These are phyloP conservation scores for Virgularia gustaviana DNA, from an alignment of 92 coral and sea anemone genomes.

Conservation along the genomic window DNA sequence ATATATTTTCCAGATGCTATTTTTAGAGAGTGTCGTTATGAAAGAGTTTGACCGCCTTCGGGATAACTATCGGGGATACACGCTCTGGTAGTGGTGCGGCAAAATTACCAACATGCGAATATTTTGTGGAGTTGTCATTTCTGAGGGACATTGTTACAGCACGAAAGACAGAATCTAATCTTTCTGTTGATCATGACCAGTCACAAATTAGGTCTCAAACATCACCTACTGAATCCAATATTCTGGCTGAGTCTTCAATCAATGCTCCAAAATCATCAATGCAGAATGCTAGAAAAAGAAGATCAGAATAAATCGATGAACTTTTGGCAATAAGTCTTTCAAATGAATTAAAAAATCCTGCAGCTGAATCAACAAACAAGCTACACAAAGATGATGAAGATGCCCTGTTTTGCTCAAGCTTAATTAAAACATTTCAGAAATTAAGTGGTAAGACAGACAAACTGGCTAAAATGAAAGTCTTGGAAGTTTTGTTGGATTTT, in stretches of 20 bases:
- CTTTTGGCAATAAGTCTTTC: slow-evolving; percentile 21
- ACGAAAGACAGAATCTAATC: background rate
- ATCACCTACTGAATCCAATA: too few relatives aligned
- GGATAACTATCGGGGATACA: slow-evolving; percentile 19
- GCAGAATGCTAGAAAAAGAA: slow-evolving; percentile 2
- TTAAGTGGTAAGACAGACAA: slow-evolving; percentile 7
- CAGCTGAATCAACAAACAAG: slow-evolving; percentile 8
- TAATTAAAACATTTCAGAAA: slow-evolving; percentile 18
- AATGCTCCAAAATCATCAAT: slow-evolving; percentile 13
- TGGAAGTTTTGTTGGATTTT: slow-evolving; percentile 12
- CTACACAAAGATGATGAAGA: slow-evolving; percentile 3
- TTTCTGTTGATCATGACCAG: too few relatives aligned
- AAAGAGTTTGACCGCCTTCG: slow-evolving; percentile 7
- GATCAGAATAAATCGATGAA: slow-evolving; percentile 3
- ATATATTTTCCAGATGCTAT: too few relatives aligned
- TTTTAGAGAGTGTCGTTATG: slow-evolving; percentile 8
- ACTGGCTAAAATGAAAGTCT: slow-evolving; percentile 5
- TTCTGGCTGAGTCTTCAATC: background rate
- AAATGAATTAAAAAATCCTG: slow-evolving; percentile 8
- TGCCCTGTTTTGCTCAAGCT: slow-evolving; percentile 21
- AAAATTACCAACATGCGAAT: slow-evolving; percentile 17
- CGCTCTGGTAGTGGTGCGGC: slow-evolving; percentile 7
- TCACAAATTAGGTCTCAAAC: too few relatives aligned
- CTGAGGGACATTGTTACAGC: background rate
- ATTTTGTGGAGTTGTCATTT: slow-evolving; percentile 5